These are phyloP conservation scores for Pycnomerus fuliginosus DNA, from an alignment of 2,888 invertebrate genomes.

Conservation along the genomic window DNA sequence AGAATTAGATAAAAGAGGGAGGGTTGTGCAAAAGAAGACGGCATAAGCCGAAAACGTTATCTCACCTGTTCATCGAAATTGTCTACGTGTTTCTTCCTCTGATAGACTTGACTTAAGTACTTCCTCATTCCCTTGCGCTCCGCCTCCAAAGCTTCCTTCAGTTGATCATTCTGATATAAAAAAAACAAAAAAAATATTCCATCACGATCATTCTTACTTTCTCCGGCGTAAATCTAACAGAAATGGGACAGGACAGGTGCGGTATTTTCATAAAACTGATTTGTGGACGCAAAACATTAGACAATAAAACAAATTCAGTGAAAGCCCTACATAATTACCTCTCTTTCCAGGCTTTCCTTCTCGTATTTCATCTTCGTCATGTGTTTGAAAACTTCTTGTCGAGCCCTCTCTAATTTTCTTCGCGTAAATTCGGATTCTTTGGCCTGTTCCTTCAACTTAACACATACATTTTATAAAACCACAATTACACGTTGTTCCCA, in stretches of 20 bases:
- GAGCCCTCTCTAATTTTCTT: conserved; percentile 58
- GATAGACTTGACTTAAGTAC: conserved; percentile 44
- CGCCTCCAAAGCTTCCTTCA: conserved; percentile 58
- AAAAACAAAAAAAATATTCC: background rate
- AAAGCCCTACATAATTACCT: conserved; percentile 49
- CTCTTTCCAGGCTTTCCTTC: conserved; percentile 58
- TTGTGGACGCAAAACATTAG: too few species aligned
- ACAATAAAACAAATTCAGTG: conserved; percentile 4
- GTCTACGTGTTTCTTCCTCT: conserved; percentile 42
- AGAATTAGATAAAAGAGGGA: too few species aligned
- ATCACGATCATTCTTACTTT: background rate
- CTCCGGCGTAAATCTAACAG: background rate
- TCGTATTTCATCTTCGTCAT: conserved; percentile 60
- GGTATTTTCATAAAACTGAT: too few species aligned
- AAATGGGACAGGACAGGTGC: too few species aligned
- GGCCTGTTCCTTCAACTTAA: conserved; percentile 59
- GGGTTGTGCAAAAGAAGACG: too few species aligned
- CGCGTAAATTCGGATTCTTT: conserved; percentile 59
- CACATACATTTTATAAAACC: conserved; percentile 13
- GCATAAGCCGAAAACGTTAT: too few species aligned
- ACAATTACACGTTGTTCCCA: conserved; percentile 4
- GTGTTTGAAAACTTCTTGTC: conserved; percentile 61
- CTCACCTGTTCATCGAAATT: conserved; percentile 35
- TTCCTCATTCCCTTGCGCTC: conserved; percentile 56
- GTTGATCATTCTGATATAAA: conserved; percentile 55